A percentile compares a stretch with the other conserved stretches of the same genome.
Evolutionary conservation across 2,888 invertebrate genomes (phyloP).

Genomic region (Drosophila monieri): DNA sequence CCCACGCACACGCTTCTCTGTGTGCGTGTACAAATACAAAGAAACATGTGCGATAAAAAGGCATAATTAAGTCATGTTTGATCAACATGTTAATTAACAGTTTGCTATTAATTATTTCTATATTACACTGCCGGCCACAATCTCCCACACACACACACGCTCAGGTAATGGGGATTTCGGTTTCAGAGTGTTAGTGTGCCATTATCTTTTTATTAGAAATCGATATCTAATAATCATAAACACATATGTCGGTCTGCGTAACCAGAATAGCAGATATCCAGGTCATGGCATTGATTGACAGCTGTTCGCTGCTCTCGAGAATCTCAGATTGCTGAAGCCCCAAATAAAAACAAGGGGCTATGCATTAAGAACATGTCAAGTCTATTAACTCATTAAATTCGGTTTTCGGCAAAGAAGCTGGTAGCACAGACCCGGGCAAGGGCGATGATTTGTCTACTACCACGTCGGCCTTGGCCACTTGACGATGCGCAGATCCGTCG

Average conservation of each 20-base stretch:
- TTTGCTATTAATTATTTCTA: conserved; percentile 73
- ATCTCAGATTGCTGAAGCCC: background rate
- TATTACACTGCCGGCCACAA: conserved; percentile 51
- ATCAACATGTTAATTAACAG: conserved; percentile 77
- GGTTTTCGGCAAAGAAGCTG: conserved; percentile 7
- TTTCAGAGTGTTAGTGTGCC: conserved; percentile 21
- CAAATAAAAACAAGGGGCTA: background rate
- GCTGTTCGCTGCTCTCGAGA: conserved; percentile 8
- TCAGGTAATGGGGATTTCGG: conserved; percentile 8
- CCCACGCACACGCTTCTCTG: background rate
- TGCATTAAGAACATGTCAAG: conserved; percentile 43
- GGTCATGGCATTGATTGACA: conserved; percentile 33
- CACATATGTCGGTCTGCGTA: conserved; percentile 36
- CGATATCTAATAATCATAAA: conserved; percentile 44
- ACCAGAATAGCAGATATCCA: conserved; percentile 23
- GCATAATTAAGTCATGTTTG: conserved; percentile 62
- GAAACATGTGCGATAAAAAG: conserved; percentile 40
- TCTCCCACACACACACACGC: background rate
- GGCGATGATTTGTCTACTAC: conserved; percentile 29
- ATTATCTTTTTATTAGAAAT: conserved; percentile 49
- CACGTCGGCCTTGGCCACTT: conserved; percentile 27
- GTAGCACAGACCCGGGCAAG: conserved; percentile 18
- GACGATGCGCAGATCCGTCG: conserved; percentile 24
- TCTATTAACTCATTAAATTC: conserved; percentile 31
- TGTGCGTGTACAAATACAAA: conserved; percentile 36